Conservation (phyloP, 2,113 vertebrate species). For the Spermophilus dauricus region DNA sequence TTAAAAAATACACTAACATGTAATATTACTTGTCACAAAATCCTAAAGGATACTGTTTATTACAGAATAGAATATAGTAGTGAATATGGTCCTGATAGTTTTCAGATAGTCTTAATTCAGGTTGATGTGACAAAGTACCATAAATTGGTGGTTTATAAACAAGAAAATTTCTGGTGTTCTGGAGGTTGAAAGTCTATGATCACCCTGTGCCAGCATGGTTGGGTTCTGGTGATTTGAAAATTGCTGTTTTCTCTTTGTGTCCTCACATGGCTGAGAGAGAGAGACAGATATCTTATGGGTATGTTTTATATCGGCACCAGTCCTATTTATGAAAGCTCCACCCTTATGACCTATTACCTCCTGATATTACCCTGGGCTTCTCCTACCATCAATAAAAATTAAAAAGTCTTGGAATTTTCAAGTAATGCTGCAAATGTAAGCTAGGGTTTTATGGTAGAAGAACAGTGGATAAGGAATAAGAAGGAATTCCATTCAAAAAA, state of each 20-base stretch:
- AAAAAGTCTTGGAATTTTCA: background rate
- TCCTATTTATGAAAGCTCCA: background rate
- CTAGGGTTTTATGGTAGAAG: background rate
- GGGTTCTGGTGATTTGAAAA: background rate
- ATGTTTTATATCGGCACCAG: background rate
- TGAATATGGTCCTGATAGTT: constrained; percentile 7
- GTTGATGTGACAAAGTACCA: background rate
- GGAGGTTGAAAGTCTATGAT: background rate
- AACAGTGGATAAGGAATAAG: background rate
- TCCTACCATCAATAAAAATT: no score
- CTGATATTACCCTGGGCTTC: no score
- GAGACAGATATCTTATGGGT: background rate
- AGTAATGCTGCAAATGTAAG: background rate
- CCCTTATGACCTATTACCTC: background rate
- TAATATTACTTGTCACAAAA: constrained; percentile 30
- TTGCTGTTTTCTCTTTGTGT: background rate
- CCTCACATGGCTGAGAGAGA: background rate
- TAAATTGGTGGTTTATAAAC: background rate
- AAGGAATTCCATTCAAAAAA: background rate
- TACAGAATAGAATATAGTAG: background rate
- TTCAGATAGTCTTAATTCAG: constrained; percentile 33
- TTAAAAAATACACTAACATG: background rate
- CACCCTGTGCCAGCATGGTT: background rate
- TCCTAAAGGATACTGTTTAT: background rate
- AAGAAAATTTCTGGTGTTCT: background rate